Base-by-base conservation (phyloP, 1,140 invertebrate species). In the Plectrocnemia conspersa region DNA sequence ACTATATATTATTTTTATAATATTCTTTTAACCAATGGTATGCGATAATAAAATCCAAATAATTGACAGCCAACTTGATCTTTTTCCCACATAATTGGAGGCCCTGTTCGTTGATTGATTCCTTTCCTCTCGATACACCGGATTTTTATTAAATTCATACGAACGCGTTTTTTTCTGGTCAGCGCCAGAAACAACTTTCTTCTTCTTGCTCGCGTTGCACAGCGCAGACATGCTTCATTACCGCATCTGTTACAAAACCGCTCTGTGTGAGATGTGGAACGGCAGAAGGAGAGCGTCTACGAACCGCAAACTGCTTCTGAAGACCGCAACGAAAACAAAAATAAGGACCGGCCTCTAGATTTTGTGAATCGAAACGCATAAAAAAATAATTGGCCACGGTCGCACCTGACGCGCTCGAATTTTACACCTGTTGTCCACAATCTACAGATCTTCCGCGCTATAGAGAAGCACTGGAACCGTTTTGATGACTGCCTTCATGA, bases 241-340 rank as follows among this genome's bases (percentile, higher is more conserved):
- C 29, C 27, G 27, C 45, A 47, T 47, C 45, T 47, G 45, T 47
- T 47, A 45, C 29, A 45, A 45, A 45, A 45, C 42, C 42, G 42
- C 42, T n/a, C n/a, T n/a, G n/a, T n/a, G 22, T 10, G 16, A 16
- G 10, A 15, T 22, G 16, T n/a, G 11, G 21, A 33, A 47, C 45
- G 32, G 35, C 45, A 47, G 45, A 47, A 47, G 29, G 45, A 47
- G 45, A 47, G 27, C 45, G 45, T 25, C 27, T 23, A 47, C 45
- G 35, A 33, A 47, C 45, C 45, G 32, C 45, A 47, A 47, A 33
- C 35, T 47, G n/a, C 23, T 35, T 33, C 16, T 21, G 19, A 47
- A 33, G 35, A n/a, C n/a, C n/a, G 16, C 27, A 13, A 33, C 27
- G 29, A 46, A 46, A 46, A 33, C 9, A 33, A 33, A 33, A 33